Percentiles rank a stretch among this genome's conserved stretches.
phyloP scores from a whole-genome alignment of 2,113 vertebrate species.

The Peromyscus polionotus region DNA sequence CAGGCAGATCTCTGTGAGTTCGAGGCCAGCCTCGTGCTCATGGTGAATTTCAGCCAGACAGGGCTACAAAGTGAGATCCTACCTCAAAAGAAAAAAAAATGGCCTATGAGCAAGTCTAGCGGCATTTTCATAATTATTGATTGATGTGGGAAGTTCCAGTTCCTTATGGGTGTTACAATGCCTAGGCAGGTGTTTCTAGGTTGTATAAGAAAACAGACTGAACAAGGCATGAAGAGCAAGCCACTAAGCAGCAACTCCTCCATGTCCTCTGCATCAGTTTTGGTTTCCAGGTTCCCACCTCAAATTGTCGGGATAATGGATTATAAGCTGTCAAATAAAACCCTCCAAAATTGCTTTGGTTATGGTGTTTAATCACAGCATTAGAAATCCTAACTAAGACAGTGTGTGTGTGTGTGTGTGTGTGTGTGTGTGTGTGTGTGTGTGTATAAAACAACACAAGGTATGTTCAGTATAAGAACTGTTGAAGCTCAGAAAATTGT shows the following conservation, averaged over 20 bases:
- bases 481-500: conserved; percentile 13
- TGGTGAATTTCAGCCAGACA: background rate
- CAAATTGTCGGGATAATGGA: background rate
- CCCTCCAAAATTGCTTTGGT: background rate
- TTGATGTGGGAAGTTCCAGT: background rate
- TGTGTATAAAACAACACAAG: background rate
- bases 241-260: background rate
- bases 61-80: background rate
- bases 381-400: background rate
- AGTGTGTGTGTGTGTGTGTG: background rate
- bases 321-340: background rate
- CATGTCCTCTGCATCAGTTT: background rate
- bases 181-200: background rate
- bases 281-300: background rate
- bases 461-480: background rate
- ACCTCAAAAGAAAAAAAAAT: background rate
- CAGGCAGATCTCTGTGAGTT: background rate
- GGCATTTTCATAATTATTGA: background rate
- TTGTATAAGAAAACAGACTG: background rate
- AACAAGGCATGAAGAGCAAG: background rate
- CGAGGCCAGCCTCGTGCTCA: background rate
- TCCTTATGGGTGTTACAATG: background rate
- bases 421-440: background rate
- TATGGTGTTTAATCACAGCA: background rate
- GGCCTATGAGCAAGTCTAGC: background rate